phyloP scores from a whole-genome alignment of 2,113 vertebrate genomes.

The Myotis lucifugus region DNA sequence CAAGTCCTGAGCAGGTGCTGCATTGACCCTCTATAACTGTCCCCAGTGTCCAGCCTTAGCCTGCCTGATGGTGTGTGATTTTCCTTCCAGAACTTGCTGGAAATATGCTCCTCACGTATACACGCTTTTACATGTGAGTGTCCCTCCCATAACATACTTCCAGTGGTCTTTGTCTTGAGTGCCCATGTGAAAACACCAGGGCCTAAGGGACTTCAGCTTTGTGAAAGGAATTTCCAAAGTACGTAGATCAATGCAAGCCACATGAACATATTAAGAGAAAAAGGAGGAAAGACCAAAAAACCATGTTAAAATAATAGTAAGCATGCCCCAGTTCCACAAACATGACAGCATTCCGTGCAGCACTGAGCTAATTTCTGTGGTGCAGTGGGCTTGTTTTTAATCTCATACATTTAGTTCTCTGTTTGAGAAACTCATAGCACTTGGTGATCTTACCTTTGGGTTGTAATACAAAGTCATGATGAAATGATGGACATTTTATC shows the following conservation, averaged over 20 bases:
- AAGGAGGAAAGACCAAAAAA: constrained; percentile 1
- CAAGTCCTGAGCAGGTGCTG: not conserved
- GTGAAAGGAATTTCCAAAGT: not conserved
- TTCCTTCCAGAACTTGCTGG: not conserved
- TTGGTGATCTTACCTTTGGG: constrained; percentile 42
- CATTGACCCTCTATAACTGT: not conserved
- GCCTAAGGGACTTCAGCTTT: not conserved
- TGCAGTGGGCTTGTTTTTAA: not conserved
- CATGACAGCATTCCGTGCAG: not conserved
- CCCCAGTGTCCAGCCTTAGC: not conserved
- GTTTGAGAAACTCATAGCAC: not conserved
- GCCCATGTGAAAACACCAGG: not conserved
- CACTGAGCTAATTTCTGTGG: not conserved
- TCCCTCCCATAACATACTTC: not conserved
- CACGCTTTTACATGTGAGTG: not conserved
- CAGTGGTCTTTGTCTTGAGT: not conserved
- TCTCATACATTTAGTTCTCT: constrained; percentile 5
- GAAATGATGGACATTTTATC: constrained; percentile 7
- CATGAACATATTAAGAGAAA: not conserved
- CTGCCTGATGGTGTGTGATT: not conserved
- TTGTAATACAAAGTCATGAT: constrained; percentile 27
- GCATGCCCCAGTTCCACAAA: not conserved
- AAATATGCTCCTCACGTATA: not conserved
- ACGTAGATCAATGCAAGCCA: not conserved
- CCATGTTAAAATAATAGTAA: not conserved